Evolutionary conservation across 2,797 vertebrate species (phyloP).

Genomic region (Oreonectes daqikongensis): DNA sequence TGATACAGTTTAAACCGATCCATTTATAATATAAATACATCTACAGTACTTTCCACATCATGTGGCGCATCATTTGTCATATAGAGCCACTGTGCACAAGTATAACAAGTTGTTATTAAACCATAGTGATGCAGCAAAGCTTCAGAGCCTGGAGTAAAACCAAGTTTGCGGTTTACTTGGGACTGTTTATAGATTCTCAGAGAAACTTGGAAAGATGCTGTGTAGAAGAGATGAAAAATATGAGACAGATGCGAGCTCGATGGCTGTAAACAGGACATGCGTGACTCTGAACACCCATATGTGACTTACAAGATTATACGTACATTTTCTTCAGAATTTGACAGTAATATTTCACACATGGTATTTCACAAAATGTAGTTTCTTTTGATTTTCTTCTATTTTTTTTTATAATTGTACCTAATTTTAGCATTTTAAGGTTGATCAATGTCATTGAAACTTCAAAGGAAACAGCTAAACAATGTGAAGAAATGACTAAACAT

Average conservation of each 20-base stretch:
- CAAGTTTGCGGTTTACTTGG: conserved; percentile 28
- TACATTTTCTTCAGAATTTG: too few relatives aligned
- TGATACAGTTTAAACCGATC: neutral
- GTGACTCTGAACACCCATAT: neutral
- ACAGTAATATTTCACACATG: neutral
- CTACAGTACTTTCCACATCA: neutral
- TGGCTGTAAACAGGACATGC: conserved; percentile 21
- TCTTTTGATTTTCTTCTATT: neutral
- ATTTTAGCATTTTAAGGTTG: neutral
- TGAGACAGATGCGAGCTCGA: conserved; percentile 8
- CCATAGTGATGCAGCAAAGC: conserved; percentile 21
- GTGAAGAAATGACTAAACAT: conserved; percentile 40
- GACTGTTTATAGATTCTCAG: conserved; percentile 41
- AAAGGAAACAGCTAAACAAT: conserved; percentile 31
- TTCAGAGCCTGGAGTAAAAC: conserved; percentile 26
- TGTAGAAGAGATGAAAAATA: conserved; percentile 36
- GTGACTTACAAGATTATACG: neutral
- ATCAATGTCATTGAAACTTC: neutral
- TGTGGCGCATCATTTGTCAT: conserved; percentile 10
- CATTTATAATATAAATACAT: neutral
- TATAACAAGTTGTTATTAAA: conserved; percentile 30
- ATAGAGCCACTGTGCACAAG: neutral
- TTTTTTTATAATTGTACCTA: neutral
- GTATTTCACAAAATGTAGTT: neutral
- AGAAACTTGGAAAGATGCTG: conserved; percentile 8